These are phyloP conservation scores for Dasypus novemcinctus DNA, from an alignment of 2,113 vertebrate species.

Conservation along the genomic window DNA sequence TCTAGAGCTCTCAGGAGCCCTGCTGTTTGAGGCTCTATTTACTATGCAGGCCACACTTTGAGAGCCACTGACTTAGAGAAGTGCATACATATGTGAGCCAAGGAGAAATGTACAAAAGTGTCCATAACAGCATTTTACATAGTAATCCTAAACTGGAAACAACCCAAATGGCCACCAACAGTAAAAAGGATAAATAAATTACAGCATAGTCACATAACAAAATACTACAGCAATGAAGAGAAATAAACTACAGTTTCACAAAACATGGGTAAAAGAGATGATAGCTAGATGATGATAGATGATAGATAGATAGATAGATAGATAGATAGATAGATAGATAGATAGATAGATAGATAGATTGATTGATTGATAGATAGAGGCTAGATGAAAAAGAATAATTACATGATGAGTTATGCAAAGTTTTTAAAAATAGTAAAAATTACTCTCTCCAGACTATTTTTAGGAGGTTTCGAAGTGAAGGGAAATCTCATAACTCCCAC, in stretches of 20 bases:
- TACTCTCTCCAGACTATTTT: background rate
- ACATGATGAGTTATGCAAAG: background rate
- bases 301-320: no score
- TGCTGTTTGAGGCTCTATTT: no score
- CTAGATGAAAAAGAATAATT: background rate
- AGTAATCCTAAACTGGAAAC: background rate
- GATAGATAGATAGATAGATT: background rate
- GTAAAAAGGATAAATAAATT: background rate
- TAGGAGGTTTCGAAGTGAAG: background rate
- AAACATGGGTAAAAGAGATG: background rate
- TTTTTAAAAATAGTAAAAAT: background rate
- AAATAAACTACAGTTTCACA: background rate
- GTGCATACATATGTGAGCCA: background rate
- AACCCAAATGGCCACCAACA: background rate
- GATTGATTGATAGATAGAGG: background rate
- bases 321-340: background rate
- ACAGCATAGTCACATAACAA: background rate
- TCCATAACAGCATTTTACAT: background rate
- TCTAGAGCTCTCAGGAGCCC: no score
- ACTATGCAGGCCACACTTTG: background rate
- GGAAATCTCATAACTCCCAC: background rate
- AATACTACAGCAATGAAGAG: background rate
- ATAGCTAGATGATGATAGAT: no score
- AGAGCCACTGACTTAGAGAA: background rate
- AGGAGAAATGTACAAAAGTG: background rate